These are phyloP conservation scores for Dolichoris vasculosae DNA, from an alignment of 1,140 invertebrate genomes.

Conservation along the genomic window DNA sequence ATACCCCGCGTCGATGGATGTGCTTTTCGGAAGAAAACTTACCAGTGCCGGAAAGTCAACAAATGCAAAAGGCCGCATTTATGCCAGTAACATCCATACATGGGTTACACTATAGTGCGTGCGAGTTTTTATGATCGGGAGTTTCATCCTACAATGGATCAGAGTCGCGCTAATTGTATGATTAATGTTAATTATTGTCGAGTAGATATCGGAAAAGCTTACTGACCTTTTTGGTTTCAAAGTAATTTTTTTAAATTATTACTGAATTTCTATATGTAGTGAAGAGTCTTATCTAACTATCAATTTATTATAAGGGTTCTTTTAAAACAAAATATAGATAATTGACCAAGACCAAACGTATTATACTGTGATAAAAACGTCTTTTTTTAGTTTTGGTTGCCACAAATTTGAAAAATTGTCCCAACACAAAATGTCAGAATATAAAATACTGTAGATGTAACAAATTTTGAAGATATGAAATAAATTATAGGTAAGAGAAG, in stretches of 20 bases:
- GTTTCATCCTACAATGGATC: not conserved
- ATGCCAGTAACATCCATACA: not conserved
- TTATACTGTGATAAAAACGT: too few species aligned
- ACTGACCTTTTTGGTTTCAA: too few species aligned
- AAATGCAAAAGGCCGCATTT: not conserved
- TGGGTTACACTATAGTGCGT: not conserved
- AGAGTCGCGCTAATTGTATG: not conserved
- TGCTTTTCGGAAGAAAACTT: not conserved
- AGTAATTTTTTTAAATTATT: too few species aligned
- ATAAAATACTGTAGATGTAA: too few species aligned
- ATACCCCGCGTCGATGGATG: not conserved
- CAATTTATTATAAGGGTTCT: not conserved
- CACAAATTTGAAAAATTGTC: not conserved
- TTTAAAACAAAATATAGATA: not conserved
- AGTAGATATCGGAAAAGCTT: not conserved
- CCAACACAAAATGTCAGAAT: not conserved
- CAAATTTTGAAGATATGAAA: too few species aligned
- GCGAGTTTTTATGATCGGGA: not conserved
- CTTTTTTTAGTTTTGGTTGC: too few species aligned
- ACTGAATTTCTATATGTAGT: too few species aligned
- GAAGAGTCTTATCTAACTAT: too few species aligned
- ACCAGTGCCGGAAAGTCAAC: conserved; percentile 12
- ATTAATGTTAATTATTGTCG: conserved; percentile 22
- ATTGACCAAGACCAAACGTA: too few species aligned
- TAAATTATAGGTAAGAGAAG: too few species aligned